phyloP scores from a whole-genome alignment of 2,113 vertebrate genomes.

The Hypanus sabinus region DNA sequence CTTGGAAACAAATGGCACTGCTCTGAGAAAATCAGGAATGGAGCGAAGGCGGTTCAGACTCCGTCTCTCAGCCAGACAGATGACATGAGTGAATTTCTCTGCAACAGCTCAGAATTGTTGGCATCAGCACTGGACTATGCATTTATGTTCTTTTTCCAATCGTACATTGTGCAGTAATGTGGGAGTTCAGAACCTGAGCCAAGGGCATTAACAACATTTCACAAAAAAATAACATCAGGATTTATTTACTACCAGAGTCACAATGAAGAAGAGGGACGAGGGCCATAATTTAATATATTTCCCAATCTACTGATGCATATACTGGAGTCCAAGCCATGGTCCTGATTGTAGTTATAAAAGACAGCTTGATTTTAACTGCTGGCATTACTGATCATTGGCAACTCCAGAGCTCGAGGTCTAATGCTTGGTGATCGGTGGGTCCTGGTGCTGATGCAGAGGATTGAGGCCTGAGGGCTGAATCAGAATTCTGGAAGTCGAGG shows the following conservation, averaged over 20 bases:
- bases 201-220: background rate
- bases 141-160: background rate
- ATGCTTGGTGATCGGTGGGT: too few relatives aligned
- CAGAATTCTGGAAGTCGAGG: too few relatives aligned
- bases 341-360: background rate
- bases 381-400: background rate
- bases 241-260: background rate
- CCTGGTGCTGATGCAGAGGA: too few relatives aligned
- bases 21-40: background rate
- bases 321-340: background rate
- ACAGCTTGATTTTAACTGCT: background rate
- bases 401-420: too few relatives aligned
- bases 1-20: background rate
- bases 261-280: background rate
- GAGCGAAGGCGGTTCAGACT: background rate
- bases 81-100: background rate
- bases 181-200: background rate
- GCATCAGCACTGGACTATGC: background rate
- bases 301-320: background rate
- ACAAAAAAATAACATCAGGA: background rate
- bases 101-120: conserved; percentile 16
- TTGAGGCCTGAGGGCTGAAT: too few relatives aligned
- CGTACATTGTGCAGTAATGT: background rate
- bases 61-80: background rate
- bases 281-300: background rate